Conservation (phyloP, 2,113 vertebrate species). For the Phainopepla nitens region DNA sequence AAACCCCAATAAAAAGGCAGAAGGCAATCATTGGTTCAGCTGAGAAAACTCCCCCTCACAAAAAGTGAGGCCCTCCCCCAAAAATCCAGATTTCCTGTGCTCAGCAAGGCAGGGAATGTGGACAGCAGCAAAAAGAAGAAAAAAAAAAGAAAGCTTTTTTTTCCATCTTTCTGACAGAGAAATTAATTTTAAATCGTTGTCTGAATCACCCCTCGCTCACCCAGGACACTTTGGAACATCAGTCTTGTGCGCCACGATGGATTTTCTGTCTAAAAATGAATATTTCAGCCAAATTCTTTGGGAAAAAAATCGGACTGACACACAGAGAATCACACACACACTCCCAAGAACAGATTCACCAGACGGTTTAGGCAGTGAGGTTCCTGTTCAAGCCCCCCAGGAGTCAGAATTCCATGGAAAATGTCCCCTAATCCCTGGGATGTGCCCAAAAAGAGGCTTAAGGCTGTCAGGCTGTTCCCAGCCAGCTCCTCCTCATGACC, state of each 20-base stretch:
- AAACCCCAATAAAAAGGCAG: conserved; percentile 23
- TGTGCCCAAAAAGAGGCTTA: conserved; percentile 51
- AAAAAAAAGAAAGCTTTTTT: background rate
- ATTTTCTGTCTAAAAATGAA: background rate
- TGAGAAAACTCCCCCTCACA: background rate
- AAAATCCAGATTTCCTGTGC: background rate
- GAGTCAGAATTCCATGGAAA: background rate
- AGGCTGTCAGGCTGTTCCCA: conserved; percentile 57
- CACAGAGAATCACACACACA: background rate
- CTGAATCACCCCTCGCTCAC: background rate
- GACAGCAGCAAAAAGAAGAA: background rate
- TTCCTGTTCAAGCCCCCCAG: background rate
- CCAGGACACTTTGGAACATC: background rate
- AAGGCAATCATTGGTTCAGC: conserved; percentile 61
- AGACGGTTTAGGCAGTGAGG: background rate
- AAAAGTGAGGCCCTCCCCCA: background rate
- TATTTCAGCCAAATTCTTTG: conserved; percentile 44
- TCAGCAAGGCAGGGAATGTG: conserved; percentile 8
- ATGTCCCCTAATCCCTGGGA: background rate
- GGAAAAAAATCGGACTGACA: background rate
- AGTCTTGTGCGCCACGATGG: background rate
- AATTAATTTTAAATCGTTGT: background rate
- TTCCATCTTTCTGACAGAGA: background rate
- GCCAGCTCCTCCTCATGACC: conserved; percentile 19
- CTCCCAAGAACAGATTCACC: background rate